A percentile compares a stretch with the other conserved stretches of the same genome.
Evolutionary conservation across 2,113 vertebrate species (phyloP).

Genomic region (Xenopus laevis): DNA sequence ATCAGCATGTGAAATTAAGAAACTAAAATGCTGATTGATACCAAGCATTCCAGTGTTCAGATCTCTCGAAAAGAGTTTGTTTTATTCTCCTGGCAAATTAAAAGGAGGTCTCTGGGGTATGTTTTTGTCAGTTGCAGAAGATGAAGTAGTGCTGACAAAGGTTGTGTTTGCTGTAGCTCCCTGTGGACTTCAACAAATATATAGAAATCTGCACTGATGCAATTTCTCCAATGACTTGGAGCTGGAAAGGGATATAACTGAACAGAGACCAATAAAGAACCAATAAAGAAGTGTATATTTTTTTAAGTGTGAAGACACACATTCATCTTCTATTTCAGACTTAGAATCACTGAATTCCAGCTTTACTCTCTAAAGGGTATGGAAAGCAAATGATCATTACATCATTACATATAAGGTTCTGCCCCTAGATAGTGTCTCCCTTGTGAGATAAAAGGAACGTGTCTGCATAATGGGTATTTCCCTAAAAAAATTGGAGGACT

Average conservation of each 20-base stretch:
- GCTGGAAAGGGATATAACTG: neutral
- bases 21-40: slow-evolving; percentile 19
- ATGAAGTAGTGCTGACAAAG: slow-evolving; percentile 29
- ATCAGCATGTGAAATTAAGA: slow-evolving; percentile 35
- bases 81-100: slow-evolving; percentile 11
- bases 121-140: slow-evolving; percentile 20
- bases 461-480: no score
- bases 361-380: no score
- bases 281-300: slow-evolving; percentile 16
- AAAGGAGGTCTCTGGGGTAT: neutral
- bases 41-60: slow-evolving; percentile 10
- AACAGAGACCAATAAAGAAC: slow-evolving; percentile 23
- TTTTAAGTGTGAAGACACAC: neutral
- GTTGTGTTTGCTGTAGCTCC: neutral
- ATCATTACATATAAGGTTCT: no score
- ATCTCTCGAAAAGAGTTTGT: slow-evolving; percentile 4
- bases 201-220: slow-evolving; percentile 12
- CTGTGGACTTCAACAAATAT: slow-evolving; percentile 14
- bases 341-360: no score
- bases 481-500: no score
- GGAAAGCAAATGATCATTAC: no score
- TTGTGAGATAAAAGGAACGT: no score
- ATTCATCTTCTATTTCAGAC: slow-evolving; percentile 8
- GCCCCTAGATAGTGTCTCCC: no score
- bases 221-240: slow-evolving; percentile 2